A percentile compares a stretch with the other conserved stretches of the same genome.
Conservation (phyloP, 1,140 invertebrate genomes). For the Drosophila erecta region DNA sequence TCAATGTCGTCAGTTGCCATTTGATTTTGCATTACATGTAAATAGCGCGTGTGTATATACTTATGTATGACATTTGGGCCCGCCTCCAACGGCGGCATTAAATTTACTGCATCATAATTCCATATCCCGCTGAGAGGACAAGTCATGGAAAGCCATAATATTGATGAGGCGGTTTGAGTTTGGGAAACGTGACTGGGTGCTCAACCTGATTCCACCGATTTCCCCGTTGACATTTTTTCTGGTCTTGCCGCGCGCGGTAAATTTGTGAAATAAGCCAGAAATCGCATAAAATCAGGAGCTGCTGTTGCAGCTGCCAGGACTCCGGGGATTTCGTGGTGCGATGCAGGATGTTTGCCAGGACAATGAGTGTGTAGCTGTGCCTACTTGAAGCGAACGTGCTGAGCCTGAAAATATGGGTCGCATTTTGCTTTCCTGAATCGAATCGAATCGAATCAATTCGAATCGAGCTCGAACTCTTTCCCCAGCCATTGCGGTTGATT, state of each 20-base stretch:
- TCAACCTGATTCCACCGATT: slow-evolving; percentile 15
- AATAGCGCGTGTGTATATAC: slow-evolving; percentile 17
- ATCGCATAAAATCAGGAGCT: slow-evolving; percentile 72
- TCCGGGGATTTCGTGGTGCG: slow-evolving; percentile 16
- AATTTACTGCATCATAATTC: slow-evolving; percentile 73
- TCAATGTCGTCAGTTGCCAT: slow-evolving; percentile 52
- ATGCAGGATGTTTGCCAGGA: slow-evolving; percentile 34
- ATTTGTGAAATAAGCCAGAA: slow-evolving; percentile 77
- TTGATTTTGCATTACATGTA: slow-evolving; percentile 29
- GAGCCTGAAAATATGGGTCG: slow-evolving; percentile 65
- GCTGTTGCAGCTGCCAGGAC: slow-evolving; percentile 31
- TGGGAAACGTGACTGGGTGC: slow-evolving; percentile 33
- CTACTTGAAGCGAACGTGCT: slow-evolving; percentile 62
- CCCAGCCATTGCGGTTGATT: slow-evolving; percentile 51
- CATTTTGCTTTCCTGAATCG: slow-evolving; percentile 46
- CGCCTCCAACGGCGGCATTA: slow-evolving; percentile 29
- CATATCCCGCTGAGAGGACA: slow-evolving; percentile 23
- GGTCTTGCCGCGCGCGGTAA: slow-evolving; percentile 13
- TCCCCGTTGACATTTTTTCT: background rate
- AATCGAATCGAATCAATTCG: background rate
- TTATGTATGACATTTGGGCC: background rate
- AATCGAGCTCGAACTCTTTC: slow-evolving; percentile 38
- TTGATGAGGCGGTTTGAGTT: slow-evolving; percentile 52
- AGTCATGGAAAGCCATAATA: slow-evolving; percentile 64
- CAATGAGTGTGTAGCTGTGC: slow-evolving; percentile 28